Percentiles rank a stretch among this genome's conserved stretches.
Conservation (phyloP, 2,888 invertebrate species). For the Andrena marginata region DNA sequence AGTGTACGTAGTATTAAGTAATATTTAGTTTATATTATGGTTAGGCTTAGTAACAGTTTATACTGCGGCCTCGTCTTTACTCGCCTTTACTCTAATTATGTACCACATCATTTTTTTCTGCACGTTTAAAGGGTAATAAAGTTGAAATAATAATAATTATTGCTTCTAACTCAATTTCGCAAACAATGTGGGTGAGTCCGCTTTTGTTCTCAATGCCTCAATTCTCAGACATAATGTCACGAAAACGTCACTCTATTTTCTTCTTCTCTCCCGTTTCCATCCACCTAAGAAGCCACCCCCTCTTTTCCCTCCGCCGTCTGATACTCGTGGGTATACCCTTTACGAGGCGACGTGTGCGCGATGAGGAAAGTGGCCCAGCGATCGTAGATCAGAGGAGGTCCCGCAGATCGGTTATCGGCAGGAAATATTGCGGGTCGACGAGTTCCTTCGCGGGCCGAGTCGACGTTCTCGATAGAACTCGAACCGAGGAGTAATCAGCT, state of each 20-base stretch:
- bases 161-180: too few species aligned
- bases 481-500: conserved; percentile 41
- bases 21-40: too few species aligned
- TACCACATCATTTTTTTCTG: too few species aligned
- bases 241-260: neutral
- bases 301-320: conserved; percentile 40
- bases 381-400: conserved; percentile 64
- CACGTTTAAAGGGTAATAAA: too few species aligned
- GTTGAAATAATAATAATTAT: too few species aligned
- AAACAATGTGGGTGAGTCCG: too few species aligned
- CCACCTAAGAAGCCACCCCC: conserved; percentile 8
- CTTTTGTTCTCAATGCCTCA: neutral
- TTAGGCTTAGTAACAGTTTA: too few species aligned
- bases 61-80: too few species aligned
- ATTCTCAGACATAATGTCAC: neutral
- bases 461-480: conserved; percentile 47
- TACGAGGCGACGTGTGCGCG: conserved; percentile 71
- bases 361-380: conserved; percentile 65
- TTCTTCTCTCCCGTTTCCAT: conserved; percentile 7
- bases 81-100: too few species aligned
- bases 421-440: conserved; percentile 63
- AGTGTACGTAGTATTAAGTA: too few species aligned
- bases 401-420: conserved; percentile 67
- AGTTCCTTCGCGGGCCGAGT: conserved; percentile 38
- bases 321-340: conserved; percentile 71